These are phyloP conservation scores for Aythya baeri DNA, from an alignment of 2,113 vertebrate species.

Conservation along the genomic window DNA sequence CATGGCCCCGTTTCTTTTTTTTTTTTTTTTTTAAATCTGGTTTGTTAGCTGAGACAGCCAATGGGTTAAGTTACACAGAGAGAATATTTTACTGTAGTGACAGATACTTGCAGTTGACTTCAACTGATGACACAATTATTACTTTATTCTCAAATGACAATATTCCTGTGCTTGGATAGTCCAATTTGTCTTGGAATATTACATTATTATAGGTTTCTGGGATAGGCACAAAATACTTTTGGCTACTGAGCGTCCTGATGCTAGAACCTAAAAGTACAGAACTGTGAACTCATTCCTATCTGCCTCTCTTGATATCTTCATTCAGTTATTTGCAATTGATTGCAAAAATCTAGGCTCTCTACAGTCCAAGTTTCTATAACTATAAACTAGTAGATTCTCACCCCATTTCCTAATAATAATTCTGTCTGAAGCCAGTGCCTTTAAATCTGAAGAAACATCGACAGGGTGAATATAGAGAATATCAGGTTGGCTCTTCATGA, in stretches of 20 bases:
- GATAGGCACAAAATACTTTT: background rate
- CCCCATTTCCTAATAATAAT: background rate
- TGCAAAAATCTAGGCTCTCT: background rate
- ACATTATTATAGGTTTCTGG: background rate
- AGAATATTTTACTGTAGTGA: conserved; percentile 3
- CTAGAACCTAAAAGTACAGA: background rate
- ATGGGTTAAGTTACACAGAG: background rate
- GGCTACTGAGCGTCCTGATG: background rate
- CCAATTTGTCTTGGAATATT: background rate
- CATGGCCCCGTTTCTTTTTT: background rate
- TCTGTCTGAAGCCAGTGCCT: background rate
- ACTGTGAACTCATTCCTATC: background rate
- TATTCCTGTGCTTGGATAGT: background rate
- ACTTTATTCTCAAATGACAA: background rate
- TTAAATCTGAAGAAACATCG: background rate
- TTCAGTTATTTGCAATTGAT: background rate
- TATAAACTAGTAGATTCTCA: background rate
- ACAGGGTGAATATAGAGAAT: background rate
- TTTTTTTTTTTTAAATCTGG: background rate
- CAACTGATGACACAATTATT: background rate
- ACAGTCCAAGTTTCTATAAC: background rate
- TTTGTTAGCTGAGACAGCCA: background rate
- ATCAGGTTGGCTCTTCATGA: rapidly evolving
- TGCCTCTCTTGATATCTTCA: background rate
- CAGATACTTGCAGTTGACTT: background rate